phyloP scores from a whole-genome alignment of 2,888 invertebrate species.

The Anagyrus pseudococci region DNA sequence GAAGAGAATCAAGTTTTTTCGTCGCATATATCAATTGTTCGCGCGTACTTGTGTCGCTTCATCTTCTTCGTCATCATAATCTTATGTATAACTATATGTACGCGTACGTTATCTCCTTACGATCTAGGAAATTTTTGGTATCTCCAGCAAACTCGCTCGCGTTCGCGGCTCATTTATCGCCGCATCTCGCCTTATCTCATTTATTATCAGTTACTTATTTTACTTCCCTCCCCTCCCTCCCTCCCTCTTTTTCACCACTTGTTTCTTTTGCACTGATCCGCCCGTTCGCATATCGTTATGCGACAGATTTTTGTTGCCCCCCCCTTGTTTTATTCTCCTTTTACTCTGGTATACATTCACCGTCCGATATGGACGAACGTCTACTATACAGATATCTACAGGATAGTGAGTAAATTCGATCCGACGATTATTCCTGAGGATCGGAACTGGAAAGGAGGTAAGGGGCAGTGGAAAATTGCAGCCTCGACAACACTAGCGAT shows the following conservation, averaged over 20 bases:
- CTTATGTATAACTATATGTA: constrained; percentile 2
- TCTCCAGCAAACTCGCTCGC: constrained; percentile 45
- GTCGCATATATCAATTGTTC: too few species aligned
- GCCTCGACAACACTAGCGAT: too few species aligned
- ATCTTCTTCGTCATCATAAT: constrained; percentile 5
- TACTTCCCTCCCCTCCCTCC: constrained; percentile 44
- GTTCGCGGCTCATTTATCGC: constrained; percentile 40
- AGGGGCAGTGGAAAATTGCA: neutral
- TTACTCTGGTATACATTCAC: constrained; percentile 50
- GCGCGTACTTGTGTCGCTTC: too few species aligned
- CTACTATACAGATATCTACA: constrained; percentile 62
- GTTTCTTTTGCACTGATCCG: constrained; percentile 9
- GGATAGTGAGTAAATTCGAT: constrained; percentile 53
- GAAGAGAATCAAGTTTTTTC: constrained; percentile 8
- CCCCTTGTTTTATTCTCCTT: neutral
- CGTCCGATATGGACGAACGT: constrained; percentile 48
- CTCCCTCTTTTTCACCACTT: constrained; percentile 38
- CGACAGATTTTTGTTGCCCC: too few species aligned
- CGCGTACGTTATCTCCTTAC: constrained; percentile 25
- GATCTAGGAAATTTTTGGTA: constrained; percentile 44
- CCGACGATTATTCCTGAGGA: constrained; percentile 19
- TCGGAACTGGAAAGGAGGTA: neutral
- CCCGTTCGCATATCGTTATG: too few species aligned
- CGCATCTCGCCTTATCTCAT: constrained; percentile 2
- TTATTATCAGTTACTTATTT: constrained; percentile 26